Evolutionary conservation across 2,113 vertebrate genomes (phyloP).

Genomic region (Gracilinanus agilis): DNA sequence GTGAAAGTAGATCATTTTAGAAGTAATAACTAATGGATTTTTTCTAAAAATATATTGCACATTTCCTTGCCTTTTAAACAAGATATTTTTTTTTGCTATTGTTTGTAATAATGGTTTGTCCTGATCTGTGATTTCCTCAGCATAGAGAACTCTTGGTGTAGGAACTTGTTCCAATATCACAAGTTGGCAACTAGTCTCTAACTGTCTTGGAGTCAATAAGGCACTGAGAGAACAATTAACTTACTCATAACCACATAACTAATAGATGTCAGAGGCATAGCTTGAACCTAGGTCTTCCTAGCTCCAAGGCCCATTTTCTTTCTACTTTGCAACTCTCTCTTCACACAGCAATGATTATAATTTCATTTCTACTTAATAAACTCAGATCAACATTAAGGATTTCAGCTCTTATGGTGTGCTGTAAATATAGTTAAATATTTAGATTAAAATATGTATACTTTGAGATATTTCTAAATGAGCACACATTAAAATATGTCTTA

Average conservation of each 20-base stretch:
- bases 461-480: not conserved
- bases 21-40: not conserved
- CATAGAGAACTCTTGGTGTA: not conserved
- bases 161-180: not conserved
- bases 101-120: not conserved
- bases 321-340: not conserved
- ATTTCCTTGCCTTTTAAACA: not conserved
- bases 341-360: not conserved
- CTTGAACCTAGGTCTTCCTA: not conserved
- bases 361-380: not conserved
- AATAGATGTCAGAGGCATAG: not conserved
- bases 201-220: not conserved
- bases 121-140: not conserved
- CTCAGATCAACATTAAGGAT: not conserved
- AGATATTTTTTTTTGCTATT: not conserved
- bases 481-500: not conserved
- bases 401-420: not conserved
- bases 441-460: not conserved
- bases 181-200: not conserved
- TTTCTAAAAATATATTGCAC: not conserved
- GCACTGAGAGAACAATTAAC: not conserved
- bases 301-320: not conserved
- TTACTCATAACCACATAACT: not conserved
- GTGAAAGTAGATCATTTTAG: not conserved
- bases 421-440: not conserved